Evolutionary conservation across 2,113 vertebrate species (phyloP), one percentile per base, ranked within the genome.

Genomic region (Ammodytes marinus): DNA sequence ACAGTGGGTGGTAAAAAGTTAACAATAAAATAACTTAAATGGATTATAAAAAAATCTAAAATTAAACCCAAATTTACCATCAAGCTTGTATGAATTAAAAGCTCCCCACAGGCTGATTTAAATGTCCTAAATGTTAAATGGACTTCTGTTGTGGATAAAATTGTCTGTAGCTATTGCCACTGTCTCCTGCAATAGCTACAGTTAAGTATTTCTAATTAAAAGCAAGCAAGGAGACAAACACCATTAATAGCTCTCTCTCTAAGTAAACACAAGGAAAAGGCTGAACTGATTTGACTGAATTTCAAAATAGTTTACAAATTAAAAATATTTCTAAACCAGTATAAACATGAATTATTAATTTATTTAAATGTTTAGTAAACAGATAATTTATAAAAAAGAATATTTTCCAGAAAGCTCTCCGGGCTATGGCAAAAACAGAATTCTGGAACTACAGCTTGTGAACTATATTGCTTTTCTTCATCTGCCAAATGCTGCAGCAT

Each of bases 401-500:
- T 89, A 86, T 88, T 84, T 86, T 87, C 84, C 74, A 64, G 64
- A 88, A 83, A 83, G 59, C 57, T 87, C 68, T 63, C 10, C 10
- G 49, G 80, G 74, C 88, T 58, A 52, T 72, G 49, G 83, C 19
- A 55, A 84, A 82, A 86, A 27, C 2, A 27, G 82, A 91, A 80
- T 91, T 90, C 85, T 85, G 89, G 81, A 79, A 54, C 57, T 86
- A 46, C 74, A 76, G 70, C 85, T 86, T 64, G 77, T 66, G 71
- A 45, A 69, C 80, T 84, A 69, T 69, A 67, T 57, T 77, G 53
- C 70, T 71, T 83, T 89, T 89, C 81, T 89, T 86, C 88, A 84
- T 86, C 82, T 91, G 91, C 90, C 91, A 92, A 91, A 86, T 94
- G 88, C 70, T 86, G 90, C 65, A 35, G 85, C 93, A 94, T 91